Evolutionary conservation across 2,113 vertebrate genomes (phyloP).

Genomic region (Plecotus auritus): DNA sequence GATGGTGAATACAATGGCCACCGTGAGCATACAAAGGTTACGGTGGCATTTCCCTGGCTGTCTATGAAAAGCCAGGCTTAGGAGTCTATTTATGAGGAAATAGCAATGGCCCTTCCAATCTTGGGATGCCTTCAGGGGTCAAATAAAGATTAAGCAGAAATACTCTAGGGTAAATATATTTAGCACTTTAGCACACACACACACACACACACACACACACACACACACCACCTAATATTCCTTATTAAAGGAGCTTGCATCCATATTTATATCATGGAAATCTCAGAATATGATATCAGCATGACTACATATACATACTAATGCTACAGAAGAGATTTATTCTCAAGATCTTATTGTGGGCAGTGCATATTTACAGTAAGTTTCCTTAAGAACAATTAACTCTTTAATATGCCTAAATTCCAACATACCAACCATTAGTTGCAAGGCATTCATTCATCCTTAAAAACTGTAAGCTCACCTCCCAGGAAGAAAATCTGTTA

Average conservation of each 20-base stretch:
- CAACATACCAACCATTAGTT: neutral
- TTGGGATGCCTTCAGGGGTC: neutral
- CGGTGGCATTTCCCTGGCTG: neutral
- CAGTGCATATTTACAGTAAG: neutral
- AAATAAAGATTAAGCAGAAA: neutral
- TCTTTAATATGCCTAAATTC: constrained; percentile 26
- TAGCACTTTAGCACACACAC: neutral
- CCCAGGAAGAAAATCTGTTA: constrained; percentile 37
- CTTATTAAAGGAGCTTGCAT: neutral
- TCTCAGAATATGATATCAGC: neutral
- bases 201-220: neutral
- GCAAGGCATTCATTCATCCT: constrained; percentile 25
- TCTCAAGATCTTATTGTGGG: neutral
- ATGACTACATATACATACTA: neutral
- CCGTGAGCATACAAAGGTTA: neutral
- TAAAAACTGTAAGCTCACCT: neutral
- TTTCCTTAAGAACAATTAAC: neutral
- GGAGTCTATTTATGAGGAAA: neutral
- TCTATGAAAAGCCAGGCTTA: neutral
- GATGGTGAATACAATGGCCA: neutral
- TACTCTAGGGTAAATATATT: neutral
- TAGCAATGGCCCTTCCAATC: neutral
- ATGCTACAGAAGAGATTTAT: neutral
- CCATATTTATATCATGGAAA: constrained; percentile 6
- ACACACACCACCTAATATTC: neutral